Conservation (phyloP, 2,888 invertebrate species). For the Philhelius pedissequus region DNA sequence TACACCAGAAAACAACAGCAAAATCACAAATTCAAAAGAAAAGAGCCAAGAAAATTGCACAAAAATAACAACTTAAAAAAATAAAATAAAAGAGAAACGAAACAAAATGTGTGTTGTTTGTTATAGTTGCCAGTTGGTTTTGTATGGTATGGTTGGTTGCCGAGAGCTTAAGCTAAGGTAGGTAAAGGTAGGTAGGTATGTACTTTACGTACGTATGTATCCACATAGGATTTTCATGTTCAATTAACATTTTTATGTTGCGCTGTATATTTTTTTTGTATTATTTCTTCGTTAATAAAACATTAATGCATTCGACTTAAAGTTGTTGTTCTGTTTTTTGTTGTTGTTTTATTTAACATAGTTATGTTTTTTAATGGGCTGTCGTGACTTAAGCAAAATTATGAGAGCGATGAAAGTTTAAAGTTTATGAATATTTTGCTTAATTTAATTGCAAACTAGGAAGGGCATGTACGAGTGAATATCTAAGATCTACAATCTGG, state of each 20-base stretch:
- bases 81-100: conserved; percentile 27
- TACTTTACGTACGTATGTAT: conserved; percentile 2
- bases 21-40: conserved; percentile 20
- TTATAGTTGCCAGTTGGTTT: background rate
- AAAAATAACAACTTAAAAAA: conserved; percentile 1
- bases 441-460: conserved; percentile 29
- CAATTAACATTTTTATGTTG: conserved; percentile 65
- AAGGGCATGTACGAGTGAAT: no score
- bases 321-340: background rate
- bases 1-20: conserved; percentile 8
- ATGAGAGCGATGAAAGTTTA: conserved; percentile 20
- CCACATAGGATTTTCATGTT: conserved; percentile 51
- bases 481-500: conserved; percentile 12
- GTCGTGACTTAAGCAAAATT: conserved; percentile 34
- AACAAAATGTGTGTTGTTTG: conserved; percentile 36
- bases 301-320: conserved; percentile 38
- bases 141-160: background rate
- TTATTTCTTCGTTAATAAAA: conserved; percentile 22
- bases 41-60: conserved; percentile 58
- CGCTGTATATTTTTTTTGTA: conserved; percentile 17
- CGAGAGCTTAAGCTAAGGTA: background rate
- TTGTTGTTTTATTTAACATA: background rate
- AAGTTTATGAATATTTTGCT: conserved; percentile 29
- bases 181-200: no score
- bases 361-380: conserved; percentile 12